These are phyloP conservation scores for Mylabris sibirica DNA, from an alignment of 2,888 invertebrate species.

Conservation along the genomic window DNA sequence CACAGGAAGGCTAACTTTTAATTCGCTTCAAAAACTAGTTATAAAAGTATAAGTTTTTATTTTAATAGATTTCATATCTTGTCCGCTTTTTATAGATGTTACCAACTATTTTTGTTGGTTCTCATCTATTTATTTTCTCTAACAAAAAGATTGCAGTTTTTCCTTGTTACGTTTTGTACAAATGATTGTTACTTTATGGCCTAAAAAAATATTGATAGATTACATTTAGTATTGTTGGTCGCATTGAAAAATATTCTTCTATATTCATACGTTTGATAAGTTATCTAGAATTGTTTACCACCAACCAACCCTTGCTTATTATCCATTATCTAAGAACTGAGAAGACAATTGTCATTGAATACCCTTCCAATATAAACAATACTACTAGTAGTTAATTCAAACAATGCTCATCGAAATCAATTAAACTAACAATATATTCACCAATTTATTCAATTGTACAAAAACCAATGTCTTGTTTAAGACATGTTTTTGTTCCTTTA, in stretches of 20 bases:
- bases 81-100: neutral
- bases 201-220: neutral
- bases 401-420: neutral
- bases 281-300: too few species aligned
- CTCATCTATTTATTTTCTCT: neutral
- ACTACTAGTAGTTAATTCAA: neutral
- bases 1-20: constrained; percentile 27
- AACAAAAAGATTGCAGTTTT: neutral
- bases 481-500: neutral
- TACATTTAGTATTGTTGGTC: too few species aligned
- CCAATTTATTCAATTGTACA: neutral
- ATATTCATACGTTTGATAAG: too few species aligned
- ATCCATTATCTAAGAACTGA: neutral
- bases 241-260: too few species aligned
- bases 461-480: neutral
- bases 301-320: too few species aligned
- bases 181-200: neutral
- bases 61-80: constrained; percentile 27
- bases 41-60: constrained; percentile 28
- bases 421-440: neutral
- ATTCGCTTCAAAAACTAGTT: constrained; percentile 33
- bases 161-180: neutral
- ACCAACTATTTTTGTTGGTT: neutral
- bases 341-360: neutral
- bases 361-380: neutral